Percentiles rank a stretch among this genome's conserved stretches.
phyloP scores from a whole-genome alignment of 2,797 vertebrate species.

The Xyrichtys novacula region DNA sequence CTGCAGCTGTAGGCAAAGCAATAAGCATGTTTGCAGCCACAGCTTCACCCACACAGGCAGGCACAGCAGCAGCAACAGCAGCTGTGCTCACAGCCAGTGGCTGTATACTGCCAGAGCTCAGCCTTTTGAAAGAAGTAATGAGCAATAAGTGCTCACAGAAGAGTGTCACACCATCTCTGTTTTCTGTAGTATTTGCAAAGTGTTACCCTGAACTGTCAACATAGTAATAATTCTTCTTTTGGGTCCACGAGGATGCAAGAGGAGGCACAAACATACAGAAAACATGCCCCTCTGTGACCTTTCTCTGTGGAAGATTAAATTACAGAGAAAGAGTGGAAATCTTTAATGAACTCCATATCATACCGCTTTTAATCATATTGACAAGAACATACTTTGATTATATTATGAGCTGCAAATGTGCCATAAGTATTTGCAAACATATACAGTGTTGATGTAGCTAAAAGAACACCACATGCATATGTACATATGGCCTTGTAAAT shows the following conservation, averaged over 20 bases:
- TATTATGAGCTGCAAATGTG: not conserved
- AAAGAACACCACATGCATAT: not conserved
- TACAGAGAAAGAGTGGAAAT: not conserved
- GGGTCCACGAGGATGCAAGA: not conserved
- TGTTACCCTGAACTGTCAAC: not conserved
- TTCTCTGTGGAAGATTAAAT: not conserved
- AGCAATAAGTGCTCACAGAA: not conserved
- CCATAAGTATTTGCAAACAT: not conserved
- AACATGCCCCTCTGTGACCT: not conserved
- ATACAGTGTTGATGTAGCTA: too few species aligned
- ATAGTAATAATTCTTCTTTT: not conserved
- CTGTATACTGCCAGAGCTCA: not conserved
- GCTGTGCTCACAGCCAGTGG: conserved; percentile 5
- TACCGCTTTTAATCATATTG: not conserved
- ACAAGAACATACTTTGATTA: not conserved
- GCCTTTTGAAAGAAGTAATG: not conserved
- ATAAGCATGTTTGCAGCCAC: not conserved
- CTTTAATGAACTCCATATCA: not conserved
- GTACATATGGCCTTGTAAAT: too few species aligned
- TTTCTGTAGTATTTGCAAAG: not conserved
- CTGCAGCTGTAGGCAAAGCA: not conserved
- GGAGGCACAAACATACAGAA: not conserved
- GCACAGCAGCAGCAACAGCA: not conserved
- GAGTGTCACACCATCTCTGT: conserved; percentile 2
- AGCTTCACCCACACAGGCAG: not conserved